phyloP scores from a whole-genome alignment of 2,888 invertebrate genomes.

The Stictocephala bisonia region DNA sequence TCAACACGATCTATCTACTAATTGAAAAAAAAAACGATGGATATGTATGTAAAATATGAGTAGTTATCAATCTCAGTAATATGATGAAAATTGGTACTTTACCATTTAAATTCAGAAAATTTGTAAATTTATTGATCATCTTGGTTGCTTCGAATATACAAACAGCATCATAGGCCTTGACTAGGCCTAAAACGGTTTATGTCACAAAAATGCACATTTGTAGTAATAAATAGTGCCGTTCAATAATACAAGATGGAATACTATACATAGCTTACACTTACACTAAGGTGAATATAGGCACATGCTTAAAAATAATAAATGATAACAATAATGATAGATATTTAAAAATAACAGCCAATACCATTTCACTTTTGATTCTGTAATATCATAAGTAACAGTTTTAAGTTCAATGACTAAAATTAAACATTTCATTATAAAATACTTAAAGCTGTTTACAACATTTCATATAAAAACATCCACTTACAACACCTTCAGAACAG shows the following conservation, averaged over 20 bases:
- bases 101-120: too few species aligned
- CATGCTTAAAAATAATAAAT: not conserved
- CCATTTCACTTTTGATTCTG: slow-evolving; percentile 1
- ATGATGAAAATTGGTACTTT: too few species aligned
- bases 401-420: slow-evolving; percentile 19
- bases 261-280: not conserved
- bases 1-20: too few species aligned
- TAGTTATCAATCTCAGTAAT: too few species aligned
- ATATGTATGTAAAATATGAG: too few species aligned
- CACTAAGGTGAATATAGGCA: not conserved
- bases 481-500: not conserved
- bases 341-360: slow-evolving; percentile 13
- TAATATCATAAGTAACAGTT: slow-evolving; percentile 36
- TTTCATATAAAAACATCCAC: slow-evolving; percentile 20
- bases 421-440: not conserved
- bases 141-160: too few species aligned
- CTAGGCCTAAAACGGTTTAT: not conserved
- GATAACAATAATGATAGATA: not conserved
- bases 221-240: too few species aligned
- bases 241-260: too few species aligned
- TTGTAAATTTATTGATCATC: too few species aligned
- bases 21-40: too few species aligned
- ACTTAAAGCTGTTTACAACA: slow-evolving; percentile 34
- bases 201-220: too few species aligned
- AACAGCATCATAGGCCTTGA: not conserved